These are phyloP conservation scores for Gymnarchus niloticus DNA, from an alignment of 2,113 vertebrate genomes.

Conservation along the genomic window DNA sequence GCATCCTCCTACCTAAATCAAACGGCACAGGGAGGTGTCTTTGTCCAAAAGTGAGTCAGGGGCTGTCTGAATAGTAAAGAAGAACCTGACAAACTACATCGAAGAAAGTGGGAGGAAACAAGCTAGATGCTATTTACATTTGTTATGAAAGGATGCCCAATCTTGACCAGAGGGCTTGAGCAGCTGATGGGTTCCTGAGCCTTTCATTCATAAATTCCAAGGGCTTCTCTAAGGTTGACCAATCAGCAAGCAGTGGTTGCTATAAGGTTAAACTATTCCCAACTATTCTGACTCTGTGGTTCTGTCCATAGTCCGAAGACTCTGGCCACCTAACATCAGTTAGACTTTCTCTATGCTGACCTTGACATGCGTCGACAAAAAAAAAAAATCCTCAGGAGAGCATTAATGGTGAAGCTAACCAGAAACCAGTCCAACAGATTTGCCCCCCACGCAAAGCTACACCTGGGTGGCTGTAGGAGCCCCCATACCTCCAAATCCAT, in stretches of 20 bases:
- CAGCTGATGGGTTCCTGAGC: not conserved
- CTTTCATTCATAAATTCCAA: not conserved
- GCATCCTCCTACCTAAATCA: not conserved
- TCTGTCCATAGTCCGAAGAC: not conserved
- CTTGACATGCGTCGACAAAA: not conserved
- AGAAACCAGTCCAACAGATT: not conserved
- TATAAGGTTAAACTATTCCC: not conserved
- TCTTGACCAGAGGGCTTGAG: not conserved
- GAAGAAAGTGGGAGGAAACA: not conserved
- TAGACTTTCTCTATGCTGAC: not conserved
- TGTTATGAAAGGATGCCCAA: constrained; percentile 9
- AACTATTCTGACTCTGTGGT: no score
- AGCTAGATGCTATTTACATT: not conserved
- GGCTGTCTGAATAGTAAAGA: not conserved
- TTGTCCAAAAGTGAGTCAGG: constrained; percentile 9
- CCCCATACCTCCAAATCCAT: not conserved
- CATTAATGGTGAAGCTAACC: not conserved
- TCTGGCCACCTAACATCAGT: not conserved
- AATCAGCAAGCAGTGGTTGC: not conserved
- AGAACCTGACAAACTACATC: not conserved
- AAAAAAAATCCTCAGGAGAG: not conserved
- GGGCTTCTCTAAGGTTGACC: not conserved
- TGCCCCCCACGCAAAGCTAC: constrained; percentile 16
- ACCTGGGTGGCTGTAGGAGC: constrained; percentile 22
- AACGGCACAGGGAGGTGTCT: not conserved